Conservation (phyloP, 2,888 invertebrate species). For the Pollenia labialis region DNA sequence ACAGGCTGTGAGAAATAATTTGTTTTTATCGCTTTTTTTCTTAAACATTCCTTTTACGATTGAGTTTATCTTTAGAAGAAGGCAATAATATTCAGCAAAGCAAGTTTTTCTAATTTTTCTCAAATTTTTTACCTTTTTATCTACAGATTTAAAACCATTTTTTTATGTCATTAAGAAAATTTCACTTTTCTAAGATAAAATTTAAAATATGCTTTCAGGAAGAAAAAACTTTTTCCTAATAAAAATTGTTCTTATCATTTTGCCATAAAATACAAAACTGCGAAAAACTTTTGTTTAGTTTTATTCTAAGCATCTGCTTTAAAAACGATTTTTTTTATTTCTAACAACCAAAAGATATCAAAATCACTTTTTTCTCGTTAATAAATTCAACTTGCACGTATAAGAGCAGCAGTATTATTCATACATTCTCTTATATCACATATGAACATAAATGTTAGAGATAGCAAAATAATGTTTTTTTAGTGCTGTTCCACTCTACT, state of each 20-base stretch:
- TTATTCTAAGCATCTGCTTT: constrained; percentile 1
- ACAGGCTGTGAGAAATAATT: too few relatives aligned
- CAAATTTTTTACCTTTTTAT: too few relatives aligned
- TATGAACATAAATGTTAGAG: background rate
- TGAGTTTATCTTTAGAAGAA: too few relatives aligned
- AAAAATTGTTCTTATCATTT: constrained; percentile 21
- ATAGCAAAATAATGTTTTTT: constrained; percentile 35
- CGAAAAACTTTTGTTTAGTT: background rate
- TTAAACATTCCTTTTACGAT: too few relatives aligned
- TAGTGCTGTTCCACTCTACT: background rate
- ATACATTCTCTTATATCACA: background rate
- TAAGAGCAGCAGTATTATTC: background rate
- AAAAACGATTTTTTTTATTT: background rate
- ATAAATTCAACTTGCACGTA: background rate
- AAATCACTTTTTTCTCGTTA: background rate
- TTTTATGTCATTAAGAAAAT: too few relatives aligned
- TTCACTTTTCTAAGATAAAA: too few relatives aligned
- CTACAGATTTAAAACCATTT: too few relatives aligned
- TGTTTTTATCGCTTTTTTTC: too few relatives aligned
- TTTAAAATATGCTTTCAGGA: too few relatives aligned
- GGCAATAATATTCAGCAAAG: too few relatives aligned
- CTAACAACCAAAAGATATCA: background rate
- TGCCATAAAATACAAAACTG: background rate
- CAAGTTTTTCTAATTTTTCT: too few relatives aligned
- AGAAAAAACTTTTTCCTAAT: background rate